Conservation (phyloP, 2,888 invertebrate genomes). For the Nomada flava region DNA sequence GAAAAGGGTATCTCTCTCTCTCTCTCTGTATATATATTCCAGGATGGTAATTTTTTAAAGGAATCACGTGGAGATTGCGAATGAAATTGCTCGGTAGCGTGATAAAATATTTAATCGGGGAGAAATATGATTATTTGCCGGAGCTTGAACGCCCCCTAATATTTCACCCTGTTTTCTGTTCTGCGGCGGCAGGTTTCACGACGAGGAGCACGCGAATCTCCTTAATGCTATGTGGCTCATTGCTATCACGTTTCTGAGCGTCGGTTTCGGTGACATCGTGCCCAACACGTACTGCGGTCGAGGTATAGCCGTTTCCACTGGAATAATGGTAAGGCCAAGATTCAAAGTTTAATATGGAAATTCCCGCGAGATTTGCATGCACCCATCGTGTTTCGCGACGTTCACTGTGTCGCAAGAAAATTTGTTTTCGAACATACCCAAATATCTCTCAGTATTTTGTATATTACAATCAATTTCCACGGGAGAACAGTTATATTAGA, state of each 20-base stretch:
- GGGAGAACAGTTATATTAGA: not conserved
- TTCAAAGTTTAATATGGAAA: slow-evolving; percentile 45
- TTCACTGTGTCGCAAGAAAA: not conserved
- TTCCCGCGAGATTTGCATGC: slow-evolving; percentile 36
- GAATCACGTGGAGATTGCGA: not conserved
- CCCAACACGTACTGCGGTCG: slow-evolving; percentile 99
- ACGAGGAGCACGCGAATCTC: slow-evolving; percentile 99
- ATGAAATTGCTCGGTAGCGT: not conserved
- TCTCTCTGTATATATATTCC: not conserved
- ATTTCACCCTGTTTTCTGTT: slow-evolving; percentile 54
- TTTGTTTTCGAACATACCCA: not conserved
- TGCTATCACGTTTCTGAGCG: slow-evolving; percentile 99
- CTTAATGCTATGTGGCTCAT: slow-evolving; percentile 99
- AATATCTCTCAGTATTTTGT: no score
- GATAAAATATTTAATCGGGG: not conserved
- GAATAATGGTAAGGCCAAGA: slow-evolving; percentile 96
- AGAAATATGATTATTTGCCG: slow-evolving; percentile 25
- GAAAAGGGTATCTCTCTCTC: no score
- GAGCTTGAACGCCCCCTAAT: slow-evolving; percentile 6
- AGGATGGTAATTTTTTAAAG: not conserved
- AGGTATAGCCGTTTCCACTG: slow-evolving; percentile 99
- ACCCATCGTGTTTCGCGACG: slow-evolving; percentile 5
- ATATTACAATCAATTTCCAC: not conserved
- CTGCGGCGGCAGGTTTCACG: slow-evolving; percentile 92
- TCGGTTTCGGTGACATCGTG: slow-evolving; percentile 99